Evolutionary conservation across 2,113 vertebrate genomes (phyloP).

Genomic region (Athene noctua): DNA sequence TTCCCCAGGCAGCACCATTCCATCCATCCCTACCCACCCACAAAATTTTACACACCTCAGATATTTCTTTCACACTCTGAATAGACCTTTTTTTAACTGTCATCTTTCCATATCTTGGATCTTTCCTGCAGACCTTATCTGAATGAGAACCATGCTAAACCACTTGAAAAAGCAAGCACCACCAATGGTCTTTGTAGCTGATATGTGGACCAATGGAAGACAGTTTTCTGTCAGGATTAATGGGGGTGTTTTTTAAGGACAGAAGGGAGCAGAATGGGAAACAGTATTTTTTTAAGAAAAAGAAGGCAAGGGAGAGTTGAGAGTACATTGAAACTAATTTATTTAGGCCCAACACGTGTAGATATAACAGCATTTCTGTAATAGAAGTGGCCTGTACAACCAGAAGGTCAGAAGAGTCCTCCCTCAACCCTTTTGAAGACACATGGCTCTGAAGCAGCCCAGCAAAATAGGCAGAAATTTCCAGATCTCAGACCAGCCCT

Average conservation of each 20-base stretch:
- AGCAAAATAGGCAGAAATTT: not conserved
- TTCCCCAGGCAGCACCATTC: not conserved
- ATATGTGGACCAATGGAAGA: not conserved
- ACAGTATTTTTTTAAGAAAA: not conserved
- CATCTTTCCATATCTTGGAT: not conserved
- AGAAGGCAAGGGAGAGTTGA: not conserved
- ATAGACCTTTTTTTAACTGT: not conserved
- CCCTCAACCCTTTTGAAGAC: not conserved
- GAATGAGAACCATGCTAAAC: not conserved
- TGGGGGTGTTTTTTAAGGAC: not conserved
- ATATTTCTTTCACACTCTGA: not conserved
- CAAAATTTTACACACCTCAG: not conserved
- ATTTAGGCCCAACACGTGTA: rapidly evolving
- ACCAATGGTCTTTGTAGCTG: not conserved
- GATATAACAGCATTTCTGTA: not conserved
- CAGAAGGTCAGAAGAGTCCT: not conserved
- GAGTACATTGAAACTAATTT: not conserved
- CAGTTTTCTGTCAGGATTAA: not conserved
- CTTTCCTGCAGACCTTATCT: not conserved
- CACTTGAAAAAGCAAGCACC: not conserved
- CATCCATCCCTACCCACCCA: not conserved
- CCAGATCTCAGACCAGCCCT: not conserved
- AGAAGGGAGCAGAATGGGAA: not conserved
- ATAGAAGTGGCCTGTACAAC: not conserved
- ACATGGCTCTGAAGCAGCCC: not conserved